A percentile compares a stretch with the other conserved stretches of the same genome.
phyloP scores from a whole-genome alignment of 2,113 vertebrate genomes.

The Puffinus mauretanicus region DNA sequence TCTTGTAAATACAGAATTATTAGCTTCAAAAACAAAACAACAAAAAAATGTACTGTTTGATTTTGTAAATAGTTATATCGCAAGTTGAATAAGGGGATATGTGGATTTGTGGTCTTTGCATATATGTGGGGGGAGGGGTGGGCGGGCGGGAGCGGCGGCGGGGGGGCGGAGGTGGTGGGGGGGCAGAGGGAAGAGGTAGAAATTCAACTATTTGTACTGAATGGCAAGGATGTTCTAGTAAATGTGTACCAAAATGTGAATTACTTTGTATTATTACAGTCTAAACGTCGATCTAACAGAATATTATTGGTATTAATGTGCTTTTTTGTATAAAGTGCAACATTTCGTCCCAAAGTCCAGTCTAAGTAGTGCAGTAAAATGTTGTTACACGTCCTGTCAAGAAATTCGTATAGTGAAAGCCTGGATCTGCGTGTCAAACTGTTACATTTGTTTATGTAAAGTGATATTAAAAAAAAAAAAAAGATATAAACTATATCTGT shows the following conservation, averaged over 20 bases:
- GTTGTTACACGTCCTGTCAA: constrained; percentile 99
- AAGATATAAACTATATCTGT: constrained; percentile 90
- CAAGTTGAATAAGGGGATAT: constrained; percentile 87
- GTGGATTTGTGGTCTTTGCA: constrained; percentile 94
- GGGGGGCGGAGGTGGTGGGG: constrained; percentile 74
- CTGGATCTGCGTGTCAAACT: constrained; percentile 98
- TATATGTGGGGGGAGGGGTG: constrained; percentile 86
- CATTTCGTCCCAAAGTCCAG: constrained; percentile 98
- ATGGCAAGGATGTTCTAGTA: constrained; percentile 99
- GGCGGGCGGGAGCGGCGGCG: constrained; percentile 65
- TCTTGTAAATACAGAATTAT: constrained; percentile 95
- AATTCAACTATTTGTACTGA: constrained; percentile 96
- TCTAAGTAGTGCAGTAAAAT: constrained; percentile 99
- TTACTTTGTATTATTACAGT: constrained; percentile 99
- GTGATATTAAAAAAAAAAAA: constrained; percentile 92
- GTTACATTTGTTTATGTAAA: constrained; percentile 99
- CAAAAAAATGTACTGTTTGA: constrained; percentile 90
- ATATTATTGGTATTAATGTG: constrained; percentile 99
- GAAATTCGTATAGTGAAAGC: constrained; percentile 99
- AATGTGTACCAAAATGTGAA: constrained; percentile 99
- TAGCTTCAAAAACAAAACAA: constrained; percentile 76
- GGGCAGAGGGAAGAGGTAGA: constrained; percentile 81
- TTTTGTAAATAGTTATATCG: constrained; percentile 98
- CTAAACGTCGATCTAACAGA: constrained; percentile 98
- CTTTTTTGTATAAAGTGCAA: constrained; percentile 99